Evolutionary conservation across 2,113 vertebrate species (phyloP).

Genomic region (Lathamus discolor): DNA sequence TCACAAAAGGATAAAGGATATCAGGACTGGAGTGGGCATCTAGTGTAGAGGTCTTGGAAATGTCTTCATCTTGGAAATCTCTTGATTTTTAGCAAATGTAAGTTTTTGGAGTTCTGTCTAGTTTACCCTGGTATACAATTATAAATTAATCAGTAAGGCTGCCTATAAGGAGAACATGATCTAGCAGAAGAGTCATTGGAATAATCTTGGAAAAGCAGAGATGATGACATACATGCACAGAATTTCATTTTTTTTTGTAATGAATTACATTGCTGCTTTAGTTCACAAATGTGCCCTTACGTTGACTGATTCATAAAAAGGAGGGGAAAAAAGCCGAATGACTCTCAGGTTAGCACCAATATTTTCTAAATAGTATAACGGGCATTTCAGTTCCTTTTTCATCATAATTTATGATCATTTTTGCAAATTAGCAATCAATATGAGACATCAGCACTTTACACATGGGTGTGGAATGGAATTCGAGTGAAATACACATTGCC

Average conservation of each 20-base stretch:
- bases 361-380: background rate
- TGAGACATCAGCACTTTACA: background rate
- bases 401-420: background rate
- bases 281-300: background rate
- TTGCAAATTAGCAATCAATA: background rate
- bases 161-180: background rate
- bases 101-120: background rate
- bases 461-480: background rate
- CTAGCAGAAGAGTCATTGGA: background rate
- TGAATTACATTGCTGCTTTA: background rate
- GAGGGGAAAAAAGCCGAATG: background rate
- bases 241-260: background rate
- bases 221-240: background rate
- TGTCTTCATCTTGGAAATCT: background rate
- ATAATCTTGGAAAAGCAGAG: background rate
- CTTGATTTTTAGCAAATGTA: background rate
- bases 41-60: background rate
- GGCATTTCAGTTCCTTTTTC: background rate
- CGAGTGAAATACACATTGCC: background rate
- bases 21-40: background rate
- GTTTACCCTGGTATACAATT: fast-evolving
- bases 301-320: background rate
- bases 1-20: background rate
- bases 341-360: background rate
- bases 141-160: background rate